phyloP scores from a whole-genome alignment of 2,113 vertebrate genomes.

The Sporophila hypoxantha region DNA sequence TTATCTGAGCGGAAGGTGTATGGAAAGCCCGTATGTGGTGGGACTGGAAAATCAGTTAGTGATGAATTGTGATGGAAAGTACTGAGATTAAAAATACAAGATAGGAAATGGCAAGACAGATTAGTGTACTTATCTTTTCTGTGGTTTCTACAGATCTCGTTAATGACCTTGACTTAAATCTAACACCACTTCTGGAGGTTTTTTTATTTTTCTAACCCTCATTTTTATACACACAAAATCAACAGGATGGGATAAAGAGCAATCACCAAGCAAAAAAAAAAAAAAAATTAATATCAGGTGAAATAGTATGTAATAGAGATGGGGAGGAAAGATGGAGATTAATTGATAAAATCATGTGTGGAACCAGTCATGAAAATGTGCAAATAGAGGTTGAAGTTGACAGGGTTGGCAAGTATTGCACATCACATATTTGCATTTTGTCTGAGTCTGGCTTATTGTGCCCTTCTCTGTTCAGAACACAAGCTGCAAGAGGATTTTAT shows the following conservation, averaged over 20 bases:
- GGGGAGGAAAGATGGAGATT: not conserved
- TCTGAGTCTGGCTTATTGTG: not conserved
- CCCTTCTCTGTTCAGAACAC: not conserved
- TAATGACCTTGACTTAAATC: constrained; percentile 35
- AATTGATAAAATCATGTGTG: not conserved
- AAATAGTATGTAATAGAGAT: not conserved
- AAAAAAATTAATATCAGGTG: not conserved
- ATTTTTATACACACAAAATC: not conserved
- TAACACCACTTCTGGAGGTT: not conserved
- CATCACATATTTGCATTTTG: not conserved
- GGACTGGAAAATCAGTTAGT: constrained; percentile 23
- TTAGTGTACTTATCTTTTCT: constrained; percentile 31
- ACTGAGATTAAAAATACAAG: constrained; percentile 26
- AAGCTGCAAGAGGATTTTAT: not conserved
- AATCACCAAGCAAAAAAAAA: not conserved
- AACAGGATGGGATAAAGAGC: not conserved
- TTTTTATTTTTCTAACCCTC: not conserved
- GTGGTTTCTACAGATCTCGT: not conserved
- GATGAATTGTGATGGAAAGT: constrained; percentile 20
- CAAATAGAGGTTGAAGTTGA: not conserved
- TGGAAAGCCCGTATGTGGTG: constrained; percentile 20
- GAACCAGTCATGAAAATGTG: not conserved
- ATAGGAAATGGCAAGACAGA: constrained; percentile 28
- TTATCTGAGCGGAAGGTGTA: not conserved
- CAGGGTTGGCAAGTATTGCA: not conserved